These are phyloP conservation scores for Bufo gargarizans DNA, from an alignment of 2,113 vertebrate genomes.

Conservation along the genomic window DNA sequence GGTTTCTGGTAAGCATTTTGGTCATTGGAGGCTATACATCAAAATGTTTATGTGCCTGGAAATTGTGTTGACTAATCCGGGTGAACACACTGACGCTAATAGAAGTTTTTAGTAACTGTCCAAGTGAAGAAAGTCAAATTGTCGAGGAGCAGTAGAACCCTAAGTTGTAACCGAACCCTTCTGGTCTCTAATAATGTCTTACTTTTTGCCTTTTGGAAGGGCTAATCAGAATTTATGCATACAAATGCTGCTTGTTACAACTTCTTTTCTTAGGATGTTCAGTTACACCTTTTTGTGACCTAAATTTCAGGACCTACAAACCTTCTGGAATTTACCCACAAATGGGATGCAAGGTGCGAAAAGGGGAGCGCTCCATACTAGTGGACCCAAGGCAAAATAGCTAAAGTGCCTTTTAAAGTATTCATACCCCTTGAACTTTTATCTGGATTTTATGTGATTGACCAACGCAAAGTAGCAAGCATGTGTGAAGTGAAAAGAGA, in stretches of 20 bases:
- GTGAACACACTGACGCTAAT: neutral
- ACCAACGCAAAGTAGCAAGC: too few species aligned
- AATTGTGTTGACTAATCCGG: neutral
- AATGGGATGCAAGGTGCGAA: neutral
- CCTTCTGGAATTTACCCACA: neutral
- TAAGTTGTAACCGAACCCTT: neutral
- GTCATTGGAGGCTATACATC: neutral
- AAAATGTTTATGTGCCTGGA: neutral
- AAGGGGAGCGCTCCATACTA: neutral
- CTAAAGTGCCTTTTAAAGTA: too few species aligned
- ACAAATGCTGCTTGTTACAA: neutral
- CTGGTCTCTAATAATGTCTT: neutral
- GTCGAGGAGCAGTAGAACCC: neutral
- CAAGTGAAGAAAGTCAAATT: neutral
- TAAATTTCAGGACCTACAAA: neutral
- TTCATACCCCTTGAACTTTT: too few species aligned
- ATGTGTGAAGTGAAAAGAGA: too few species aligned
- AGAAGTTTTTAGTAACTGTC: neutral
- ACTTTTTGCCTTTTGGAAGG: neutral
- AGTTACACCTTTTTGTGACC: neutral
- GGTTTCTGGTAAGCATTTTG: slow-evolving; percentile 3
- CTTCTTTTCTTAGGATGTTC: neutral
- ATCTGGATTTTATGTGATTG: too few species aligned
- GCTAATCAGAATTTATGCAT: neutral
- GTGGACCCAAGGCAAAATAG: neutral